Conservation (phyloP, 2,888 invertebrate species). For the Melinaea menophilus region DNA sequence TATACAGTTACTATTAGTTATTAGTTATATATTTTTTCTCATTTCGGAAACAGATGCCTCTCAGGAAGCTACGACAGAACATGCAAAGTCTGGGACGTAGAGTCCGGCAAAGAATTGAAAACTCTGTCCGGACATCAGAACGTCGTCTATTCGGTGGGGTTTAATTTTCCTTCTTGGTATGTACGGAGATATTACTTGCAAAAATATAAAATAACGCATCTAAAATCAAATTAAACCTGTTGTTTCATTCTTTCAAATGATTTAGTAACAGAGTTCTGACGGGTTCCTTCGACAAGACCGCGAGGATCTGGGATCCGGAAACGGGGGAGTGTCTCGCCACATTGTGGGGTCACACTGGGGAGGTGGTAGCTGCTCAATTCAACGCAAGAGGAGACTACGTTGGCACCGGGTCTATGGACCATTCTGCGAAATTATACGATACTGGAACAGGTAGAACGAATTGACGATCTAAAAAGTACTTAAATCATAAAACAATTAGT, state of each 20-base stretch:
- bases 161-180: constrained; percentile 87
- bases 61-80: constrained; percentile 92
- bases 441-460: constrained; percentile 77
- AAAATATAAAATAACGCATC: neutral
- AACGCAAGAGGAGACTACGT: constrained; percentile 80
- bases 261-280: constrained; percentile 85
- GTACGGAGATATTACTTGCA: constrained; percentile 7
- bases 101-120: constrained; percentile 81
- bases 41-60: constrained; percentile 77
- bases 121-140: constrained; percentile 86
- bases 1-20: no score
- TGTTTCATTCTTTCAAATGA: neutral
- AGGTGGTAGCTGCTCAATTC: constrained; percentile 85
- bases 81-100: constrained; percentile 88
- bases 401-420: constrained; percentile 88
- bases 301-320: constrained; percentile 84
- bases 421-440: constrained; percentile 84
- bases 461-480: neutral
- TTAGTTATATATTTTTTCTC: neutral
- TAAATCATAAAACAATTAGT: neutral
- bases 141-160: constrained; percentile 88
- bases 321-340: constrained; percentile 82
- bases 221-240: neutral
- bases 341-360: constrained; percentile 85
- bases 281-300: constrained; percentile 89